Evolutionary conservation across 2,113 vertebrate genomes (phyloP), one percentile per base, ranked within the genome.

Genomic region (Petrocephalus zakoni): DNA sequence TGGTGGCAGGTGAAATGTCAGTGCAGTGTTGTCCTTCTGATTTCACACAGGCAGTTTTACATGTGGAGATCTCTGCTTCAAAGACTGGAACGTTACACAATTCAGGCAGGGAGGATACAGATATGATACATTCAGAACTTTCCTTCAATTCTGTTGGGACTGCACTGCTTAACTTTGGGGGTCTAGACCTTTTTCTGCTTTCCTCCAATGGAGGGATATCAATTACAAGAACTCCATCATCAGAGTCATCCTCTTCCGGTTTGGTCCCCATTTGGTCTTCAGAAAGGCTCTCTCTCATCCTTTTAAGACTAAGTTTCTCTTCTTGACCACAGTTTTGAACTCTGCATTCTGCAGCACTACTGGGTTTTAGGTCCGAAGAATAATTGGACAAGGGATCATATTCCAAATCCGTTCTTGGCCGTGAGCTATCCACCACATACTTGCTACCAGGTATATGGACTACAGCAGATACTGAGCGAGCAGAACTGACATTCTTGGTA

Each of bases 321-420:
- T 91, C 93, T 2, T 42, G 91, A 37, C 90, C 91, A 7, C 53
- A 46, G 19, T 85, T 78, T 42, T 86, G 91, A 1, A 61, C 53
- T 75, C 88, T 88, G 51, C 51, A 87, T 17, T 94, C 91, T 9
- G 90, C 89, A 2, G 91, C 92, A 89, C 90, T 92, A 88, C 90
- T 91, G 78, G 93, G 92, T 2, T 91, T 85, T 1, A 95, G 17
- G 51, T 90, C 94, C 37, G 95, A 91, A 85, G 94, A 95, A 89
- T 94, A 96, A 93, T 95, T 97, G 81, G 96, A 94, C 55, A 95
- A 92, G 19, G 95, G 94, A 84, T 96, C 93, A 89, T 95, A 96
- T 91, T 97, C 95, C 91, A 95, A 89, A 92, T 95, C 94, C 53
- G 93, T 94, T 90, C 90, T 95, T 21, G 94, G 95, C 91, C 91